phyloP scores from a whole-genome alignment of 1,140 invertebrate species.

The Heliconius melpomene region DNA sequence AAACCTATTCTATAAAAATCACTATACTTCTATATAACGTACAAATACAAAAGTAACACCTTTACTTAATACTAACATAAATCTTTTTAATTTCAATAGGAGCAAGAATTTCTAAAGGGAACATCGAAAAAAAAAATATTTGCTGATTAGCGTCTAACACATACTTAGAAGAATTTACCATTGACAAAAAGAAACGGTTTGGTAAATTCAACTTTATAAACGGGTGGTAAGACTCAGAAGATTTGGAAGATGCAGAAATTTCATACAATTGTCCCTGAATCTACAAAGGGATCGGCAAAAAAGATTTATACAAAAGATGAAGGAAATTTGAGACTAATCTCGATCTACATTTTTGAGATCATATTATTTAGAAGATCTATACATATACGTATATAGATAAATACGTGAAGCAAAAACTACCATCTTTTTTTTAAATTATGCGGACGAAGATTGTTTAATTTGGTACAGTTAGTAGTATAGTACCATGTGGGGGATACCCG shows the following conservation, averaged over 20 bases:
- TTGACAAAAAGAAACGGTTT: neutral
- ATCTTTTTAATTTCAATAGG: slow-evolving; percentile 2
- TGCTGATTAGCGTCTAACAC: slow-evolving; percentile 2
- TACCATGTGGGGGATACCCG: too few species aligned
- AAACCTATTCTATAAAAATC: neutral
- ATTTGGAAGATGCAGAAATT: neutral
- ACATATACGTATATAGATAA: too few species aligned
- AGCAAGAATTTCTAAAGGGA: neutral
- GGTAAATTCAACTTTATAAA: neutral
- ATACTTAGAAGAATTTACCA: neutral
- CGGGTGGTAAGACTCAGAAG: neutral
- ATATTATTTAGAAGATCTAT: neutral
- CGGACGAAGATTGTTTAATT: too few species aligned
- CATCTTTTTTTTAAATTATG: too few species aligned
- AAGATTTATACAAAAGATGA: neutral
- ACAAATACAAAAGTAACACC: slow-evolving; percentile 5
- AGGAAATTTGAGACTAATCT: neutral
- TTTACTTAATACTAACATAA: neutral
- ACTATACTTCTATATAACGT: neutral
- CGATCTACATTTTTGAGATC: neutral
- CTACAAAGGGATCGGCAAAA: neutral
- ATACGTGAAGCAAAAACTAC: too few species aligned
- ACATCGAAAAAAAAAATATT: neutral
- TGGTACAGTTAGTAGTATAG: neutral
- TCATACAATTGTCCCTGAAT: neutral